phyloP scores from a whole-genome alignment of 92 coral and sea anemone species.

The Meandrina meandrites region DNA sequence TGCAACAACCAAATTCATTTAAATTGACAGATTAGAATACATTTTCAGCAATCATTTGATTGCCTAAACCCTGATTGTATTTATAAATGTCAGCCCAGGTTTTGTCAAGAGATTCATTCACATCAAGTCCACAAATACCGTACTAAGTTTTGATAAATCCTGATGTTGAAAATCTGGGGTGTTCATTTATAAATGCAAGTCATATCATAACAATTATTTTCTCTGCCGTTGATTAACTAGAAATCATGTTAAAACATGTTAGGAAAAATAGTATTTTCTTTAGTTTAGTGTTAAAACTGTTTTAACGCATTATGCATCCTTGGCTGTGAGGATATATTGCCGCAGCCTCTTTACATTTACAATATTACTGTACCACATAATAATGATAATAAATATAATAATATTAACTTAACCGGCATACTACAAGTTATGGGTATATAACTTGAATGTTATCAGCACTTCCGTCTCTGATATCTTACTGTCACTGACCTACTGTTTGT shows the following conservation, averaged over 20 bases:
- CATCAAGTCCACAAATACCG: not conserved
- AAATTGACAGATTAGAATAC: not conserved
- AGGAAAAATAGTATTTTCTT: not conserved
- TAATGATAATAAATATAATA: not conserved
- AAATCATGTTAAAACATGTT: not conserved
- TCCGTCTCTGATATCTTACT: not conserved
- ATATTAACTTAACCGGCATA: not conserved
- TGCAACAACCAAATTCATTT: not conserved
- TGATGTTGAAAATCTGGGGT: not conserved
- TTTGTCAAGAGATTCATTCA: not conserved
- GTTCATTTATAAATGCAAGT: not conserved
- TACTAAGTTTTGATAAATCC: not conserved
- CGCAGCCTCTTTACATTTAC: slow-evolving; percentile 7
- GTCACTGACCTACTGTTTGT: not conserved
- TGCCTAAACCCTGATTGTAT: not conserved
- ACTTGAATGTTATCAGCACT: not conserved
- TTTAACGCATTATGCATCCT: not conserved
- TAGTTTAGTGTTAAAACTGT: not conserved
- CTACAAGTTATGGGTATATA: slow-evolving; percentile 7
- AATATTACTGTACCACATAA: slow-evolving; percentile 15
- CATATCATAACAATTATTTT: not conserved
- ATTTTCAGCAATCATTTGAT: not conserved
- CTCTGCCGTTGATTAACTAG: not conserved
- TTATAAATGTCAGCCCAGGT: not conserved
- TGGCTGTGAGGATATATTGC: not conserved